These are phyloP conservation scores for Ameiurus melas DNA, from an alignment of 2,113 vertebrate species.

Conservation along the genomic window DNA sequence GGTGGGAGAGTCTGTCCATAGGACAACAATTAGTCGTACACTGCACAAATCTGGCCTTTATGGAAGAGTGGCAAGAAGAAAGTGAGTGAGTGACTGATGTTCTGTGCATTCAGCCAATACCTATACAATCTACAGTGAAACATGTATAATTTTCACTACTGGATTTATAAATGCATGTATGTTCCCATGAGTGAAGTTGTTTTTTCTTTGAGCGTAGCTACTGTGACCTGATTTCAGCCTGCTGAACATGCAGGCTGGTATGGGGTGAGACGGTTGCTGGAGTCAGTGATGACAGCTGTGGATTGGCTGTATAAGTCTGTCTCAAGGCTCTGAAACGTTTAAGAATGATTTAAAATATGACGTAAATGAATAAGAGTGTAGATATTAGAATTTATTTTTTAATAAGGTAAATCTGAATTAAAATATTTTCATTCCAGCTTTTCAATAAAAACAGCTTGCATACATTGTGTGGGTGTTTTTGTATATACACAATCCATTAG, in stretches of 20 bases:
- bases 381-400: background rate
- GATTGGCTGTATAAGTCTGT: background rate
- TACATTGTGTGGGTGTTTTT: background rate
- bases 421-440: background rate
- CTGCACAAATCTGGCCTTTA: too few species aligned
- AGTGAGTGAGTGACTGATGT: background rate
- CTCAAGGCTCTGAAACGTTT: background rate
- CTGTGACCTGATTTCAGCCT: background rate
- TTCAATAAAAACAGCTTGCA: background rate
- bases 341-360: background rate
- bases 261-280: background rate
- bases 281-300: background rate
- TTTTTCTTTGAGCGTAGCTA: background rate
- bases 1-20: too few species aligned
- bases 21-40: too few species aligned
- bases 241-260: background rate
- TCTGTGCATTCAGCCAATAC: too few species aligned
- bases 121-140: too few species aligned
- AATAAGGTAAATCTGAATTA: background rate
- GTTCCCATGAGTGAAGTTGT: too few species aligned
- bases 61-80: too few species aligned
- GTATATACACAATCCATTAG: background rate
- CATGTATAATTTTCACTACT: too few species aligned
- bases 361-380: background rate
- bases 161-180: too few species aligned